phyloP scores from a whole-genome alignment of 2,113 vertebrate genomes.

The Hippocampus mohnikei region DNA sequence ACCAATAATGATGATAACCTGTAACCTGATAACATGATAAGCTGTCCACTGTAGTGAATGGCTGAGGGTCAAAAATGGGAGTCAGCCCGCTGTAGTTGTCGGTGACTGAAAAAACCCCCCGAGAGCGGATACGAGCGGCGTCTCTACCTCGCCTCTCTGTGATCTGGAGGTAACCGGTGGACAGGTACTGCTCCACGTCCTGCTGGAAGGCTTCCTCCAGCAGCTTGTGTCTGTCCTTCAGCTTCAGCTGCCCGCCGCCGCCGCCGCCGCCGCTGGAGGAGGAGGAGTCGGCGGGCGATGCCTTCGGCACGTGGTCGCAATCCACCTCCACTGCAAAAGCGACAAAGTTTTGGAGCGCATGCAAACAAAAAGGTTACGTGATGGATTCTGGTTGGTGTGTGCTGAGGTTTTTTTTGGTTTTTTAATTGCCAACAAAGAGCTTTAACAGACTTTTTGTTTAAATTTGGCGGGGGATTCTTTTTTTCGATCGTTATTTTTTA shows the following conservation, averaged over 20 bases:
- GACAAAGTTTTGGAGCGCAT: not conserved
- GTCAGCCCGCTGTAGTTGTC: not conserved
- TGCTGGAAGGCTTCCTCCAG: conserved; percentile 98
- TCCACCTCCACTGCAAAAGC: conserved; percentile 82
- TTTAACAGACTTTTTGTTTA: too few species aligned
- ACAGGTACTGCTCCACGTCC: conserved; percentile 97
- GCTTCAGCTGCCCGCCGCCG: conserved; percentile 76
- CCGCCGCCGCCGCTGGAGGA: conserved; percentile 78
- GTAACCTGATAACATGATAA: too few species aligned
- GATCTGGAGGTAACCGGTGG: conserved; percentile 92
- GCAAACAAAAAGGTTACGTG: not conserved
- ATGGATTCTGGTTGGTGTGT: not conserved
- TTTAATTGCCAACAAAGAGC: too few species aligned
- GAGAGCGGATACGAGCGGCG: not conserved
- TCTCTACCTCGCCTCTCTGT: conserved; percentile 88
- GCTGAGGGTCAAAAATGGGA: not conserved
- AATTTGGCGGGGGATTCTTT: too few species aligned
- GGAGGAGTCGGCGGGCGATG: conserved; percentile 35
- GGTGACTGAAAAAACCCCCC: not conserved
- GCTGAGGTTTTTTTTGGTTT: too few species aligned
- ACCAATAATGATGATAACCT: too few species aligned
- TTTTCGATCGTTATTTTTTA: too few species aligned
- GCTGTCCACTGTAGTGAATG: too few species aligned
- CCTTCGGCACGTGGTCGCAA: not conserved
- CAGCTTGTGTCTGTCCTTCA: conserved; percentile 94